A percentile compares a stretch with the other conserved stretches of the same genome.
phyloP scores from a whole-genome alignment of 2,113 vertebrate species.

The Collichthys lucidus region DNA sequence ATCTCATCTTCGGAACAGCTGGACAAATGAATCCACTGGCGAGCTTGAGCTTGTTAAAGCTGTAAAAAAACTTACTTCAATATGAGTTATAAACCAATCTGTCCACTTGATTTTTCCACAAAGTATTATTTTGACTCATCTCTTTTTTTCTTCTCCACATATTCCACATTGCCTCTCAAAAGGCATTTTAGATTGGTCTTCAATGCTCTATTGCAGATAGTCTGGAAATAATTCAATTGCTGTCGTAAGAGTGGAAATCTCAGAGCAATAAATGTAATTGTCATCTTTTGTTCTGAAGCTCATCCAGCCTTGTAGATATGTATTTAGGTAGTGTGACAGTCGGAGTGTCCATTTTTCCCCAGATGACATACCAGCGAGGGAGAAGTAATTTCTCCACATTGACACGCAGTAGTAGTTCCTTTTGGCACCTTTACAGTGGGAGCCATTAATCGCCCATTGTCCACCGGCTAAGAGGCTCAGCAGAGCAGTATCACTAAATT shows the following conservation, averaged over 20 bases:
- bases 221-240: conserved; percentile 9
- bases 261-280: conserved; percentile 20
- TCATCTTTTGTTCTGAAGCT: conserved; percentile 28
- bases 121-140: neutral
- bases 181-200: conserved; percentile 4
- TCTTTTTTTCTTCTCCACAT: neutral
- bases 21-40: neutral
- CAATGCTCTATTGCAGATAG: neutral
- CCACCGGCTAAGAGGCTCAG: conserved; percentile 59
- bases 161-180: neutral
- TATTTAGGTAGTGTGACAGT: conserved; percentile 12
- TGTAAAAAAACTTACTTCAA: neutral
- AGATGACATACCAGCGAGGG: conserved; percentile 34
- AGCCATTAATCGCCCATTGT: conserved; percentile 65
- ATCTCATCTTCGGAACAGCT: neutral
- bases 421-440: conserved; percentile 58
- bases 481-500: conserved; percentile 62
- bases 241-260: conserved; percentile 11
- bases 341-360: conserved; percentile 22
- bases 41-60: neutral
- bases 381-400: conserved; percentile 42
- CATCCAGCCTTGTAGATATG: neutral
- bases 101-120: conserved; percentile 3
- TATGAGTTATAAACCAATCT: conserved; percentile 2
- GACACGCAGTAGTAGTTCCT: conserved; percentile 29